phyloP scores from a whole-genome alignment of 2,888 invertebrate genomes.

The Parnassius mnemosyne region DNA sequence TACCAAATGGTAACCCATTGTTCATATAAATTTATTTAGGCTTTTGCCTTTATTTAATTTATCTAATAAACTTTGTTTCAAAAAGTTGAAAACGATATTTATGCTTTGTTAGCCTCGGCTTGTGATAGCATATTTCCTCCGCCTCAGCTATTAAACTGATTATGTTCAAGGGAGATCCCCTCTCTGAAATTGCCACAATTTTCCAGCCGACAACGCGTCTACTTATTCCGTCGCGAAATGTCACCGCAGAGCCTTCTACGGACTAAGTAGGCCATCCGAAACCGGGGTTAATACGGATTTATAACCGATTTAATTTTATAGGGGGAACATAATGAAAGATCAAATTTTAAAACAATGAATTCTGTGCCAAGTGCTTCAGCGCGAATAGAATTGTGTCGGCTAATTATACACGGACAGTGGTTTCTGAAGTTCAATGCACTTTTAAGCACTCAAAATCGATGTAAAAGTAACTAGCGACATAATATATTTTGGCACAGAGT shows the following conservation, averaged over 20 bases:
- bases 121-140: conserved; percentile 43
- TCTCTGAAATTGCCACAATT: conserved; percentile 69
- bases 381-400: conserved; percentile 24
- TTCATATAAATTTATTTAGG: too few species aligned
- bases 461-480: conserved; percentile 46
- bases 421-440: conserved; percentile 30
- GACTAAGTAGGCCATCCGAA: conserved; percentile 58
- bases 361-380: conserved; percentile 21
- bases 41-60: too few species aligned
- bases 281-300: conserved; percentile 43
- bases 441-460: conserved; percentile 33
- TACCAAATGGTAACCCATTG: too few species aligned
- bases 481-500: conserved; percentile 34
- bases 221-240: conserved; percentile 68
- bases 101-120: conserved; percentile 12
- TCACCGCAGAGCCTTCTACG: conserved; percentile 50
- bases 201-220: conserved; percentile 67
- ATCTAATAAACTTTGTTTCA: not conserved
- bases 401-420: conserved; percentile 7
- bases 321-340: conserved; percentile 39
- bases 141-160: conserved; percentile 57
- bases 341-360: conserved; percentile 26
- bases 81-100: conserved; percentile 10
- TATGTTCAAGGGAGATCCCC: conserved; percentile 49
- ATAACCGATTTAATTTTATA: conserved; percentile 59